A percentile compares a stretch with the other conserved stretches of the same genome.
Conservation (phyloP, 2,113 vertebrate species). For the Pan troglodytes region NHGRI_mPanTro3-v2.1_pri NC_072404.2:7812501-7813000, state of each 20-base stretch:
- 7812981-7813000: background rate
- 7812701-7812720: too few species aligned
- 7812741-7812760: background rate
- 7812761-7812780: background rate
- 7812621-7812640: background rate
- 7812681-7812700: background rate
- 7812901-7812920: conserved; percentile 83
- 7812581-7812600: rapidly evolving
- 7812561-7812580: background rate
- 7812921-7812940: conserved; percentile 81
- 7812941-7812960: conserved; percentile 76
- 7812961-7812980: conserved; percentile 61
- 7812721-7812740: background rate
- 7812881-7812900: conserved; percentile 82
- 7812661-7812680: background rate
- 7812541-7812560: background rate
- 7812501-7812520: background rate
- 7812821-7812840: conserved; percentile 77
- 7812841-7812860: conserved; percentile 80
- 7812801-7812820: conserved; percentile 66
- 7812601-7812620: background rate
- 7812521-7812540: background rate
- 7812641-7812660: background rate
- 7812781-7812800: background rate
- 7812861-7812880: conserved; percentile 79